Conservation (phyloP, 2,888 invertebrate species). For the Acronicta aceris region DNA sequence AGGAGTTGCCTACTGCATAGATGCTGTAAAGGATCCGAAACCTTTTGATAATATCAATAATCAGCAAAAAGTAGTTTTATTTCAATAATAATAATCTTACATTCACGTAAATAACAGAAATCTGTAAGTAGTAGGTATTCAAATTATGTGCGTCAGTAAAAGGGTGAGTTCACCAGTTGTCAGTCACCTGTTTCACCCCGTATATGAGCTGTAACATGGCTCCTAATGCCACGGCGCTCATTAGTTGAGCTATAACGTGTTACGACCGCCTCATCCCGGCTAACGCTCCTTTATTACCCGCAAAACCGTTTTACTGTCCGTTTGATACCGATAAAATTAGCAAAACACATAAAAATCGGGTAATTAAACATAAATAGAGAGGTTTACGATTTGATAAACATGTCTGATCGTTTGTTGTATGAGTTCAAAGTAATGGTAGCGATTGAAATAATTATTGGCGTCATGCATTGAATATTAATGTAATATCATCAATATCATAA, state of each 20-base stretch:
- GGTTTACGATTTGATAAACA: constrained; percentile 50
- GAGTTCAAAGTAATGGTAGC: constrained; percentile 21
- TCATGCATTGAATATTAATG: constrained; percentile 2
- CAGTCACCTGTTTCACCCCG: constrained; percentile 17
- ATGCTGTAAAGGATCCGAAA: no score
- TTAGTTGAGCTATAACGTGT: constrained; percentile 37
- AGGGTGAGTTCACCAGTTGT: not conserved
- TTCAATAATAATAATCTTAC: no score
- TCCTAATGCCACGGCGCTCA: constrained; percentile 37
- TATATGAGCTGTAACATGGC: constrained; percentile 4
- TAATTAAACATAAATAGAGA: constrained; percentile 53
- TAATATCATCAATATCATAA: not conserved
- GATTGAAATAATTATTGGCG: constrained; percentile 23
- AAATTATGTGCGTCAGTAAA: not conserved
- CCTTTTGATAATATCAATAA: no score
- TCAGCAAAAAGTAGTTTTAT: no score
- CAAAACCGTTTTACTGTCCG: constrained; percentile 48
- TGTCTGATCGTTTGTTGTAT: constrained; percentile 35
- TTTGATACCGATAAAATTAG: constrained; percentile 55
- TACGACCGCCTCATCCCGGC: constrained; percentile 48
- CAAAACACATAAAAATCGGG: constrained; percentile 52
- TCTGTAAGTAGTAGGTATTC: not conserved
- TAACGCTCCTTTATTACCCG: constrained; percentile 43
- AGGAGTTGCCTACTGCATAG: no score
- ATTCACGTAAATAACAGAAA: no score